Conservation (phyloP, 2,888 invertebrate genomes). For the Drosophila mayaguana region DNA sequence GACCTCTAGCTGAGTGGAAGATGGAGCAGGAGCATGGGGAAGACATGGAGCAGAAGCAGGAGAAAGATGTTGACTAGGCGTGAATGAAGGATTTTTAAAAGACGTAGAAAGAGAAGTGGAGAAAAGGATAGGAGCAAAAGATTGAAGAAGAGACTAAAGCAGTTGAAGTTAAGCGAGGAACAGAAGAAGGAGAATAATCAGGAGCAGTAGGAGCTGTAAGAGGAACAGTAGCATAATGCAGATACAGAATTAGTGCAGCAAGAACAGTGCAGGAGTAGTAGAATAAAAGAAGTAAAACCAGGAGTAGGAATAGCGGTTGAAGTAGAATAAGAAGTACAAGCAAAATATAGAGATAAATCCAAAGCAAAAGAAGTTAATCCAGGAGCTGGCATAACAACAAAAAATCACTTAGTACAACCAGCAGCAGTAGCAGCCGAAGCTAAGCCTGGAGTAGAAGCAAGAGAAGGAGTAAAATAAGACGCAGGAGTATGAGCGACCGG, state of each 20-base stretch:
- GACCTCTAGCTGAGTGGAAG: slow-evolving; percentile 25
- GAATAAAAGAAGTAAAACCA: neutral
- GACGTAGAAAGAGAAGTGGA: neutral
- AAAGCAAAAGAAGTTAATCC: neutral
- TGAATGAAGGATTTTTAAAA: no score
- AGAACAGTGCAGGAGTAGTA: neutral
- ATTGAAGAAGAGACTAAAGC: neutral
- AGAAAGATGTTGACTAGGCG: neutral
- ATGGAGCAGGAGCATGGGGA: neutral
- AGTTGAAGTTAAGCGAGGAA: neutral
- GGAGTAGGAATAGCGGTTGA: neutral
- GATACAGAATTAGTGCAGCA: no score
- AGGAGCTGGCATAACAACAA: neutral
- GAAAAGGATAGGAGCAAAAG: no score
- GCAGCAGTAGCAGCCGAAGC: neutral
- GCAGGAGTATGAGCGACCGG: neutral
- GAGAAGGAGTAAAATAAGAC: neutral
- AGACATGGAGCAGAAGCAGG: neutral
- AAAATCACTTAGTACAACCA: neutral
- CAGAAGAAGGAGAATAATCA: neutral
- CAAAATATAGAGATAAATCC: no score
- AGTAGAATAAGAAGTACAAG: neutral
- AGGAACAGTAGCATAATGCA: neutral
- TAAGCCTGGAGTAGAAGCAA: neutral
- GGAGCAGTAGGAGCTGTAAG: neutral